Evolutionary conservation across 92 coral and sea anemone genomes (phyloP), one percentile per base, ranked within the genome.

Genomic region (Actinernus sp.): DNA sequence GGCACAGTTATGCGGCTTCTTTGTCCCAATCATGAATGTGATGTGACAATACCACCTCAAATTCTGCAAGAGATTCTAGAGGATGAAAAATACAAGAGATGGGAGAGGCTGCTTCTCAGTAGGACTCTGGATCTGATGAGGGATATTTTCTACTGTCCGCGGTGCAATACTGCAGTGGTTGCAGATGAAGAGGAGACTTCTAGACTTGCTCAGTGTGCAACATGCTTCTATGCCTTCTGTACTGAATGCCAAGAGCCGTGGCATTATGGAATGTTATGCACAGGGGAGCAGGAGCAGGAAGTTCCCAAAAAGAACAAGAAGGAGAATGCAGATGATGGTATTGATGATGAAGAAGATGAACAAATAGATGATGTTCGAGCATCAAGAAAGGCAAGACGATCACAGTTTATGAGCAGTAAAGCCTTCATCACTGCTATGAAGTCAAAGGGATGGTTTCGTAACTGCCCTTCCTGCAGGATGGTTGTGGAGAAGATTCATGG

Each of bases 141-240:
- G 2, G 98, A 94, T 51, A 49, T 94, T 7, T 81, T 82, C 6
- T 94, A 94, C 61, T 94, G 98, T 48, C 98, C 98, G 11, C 69
- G 98, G 9, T 94, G 98, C 45, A 90, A 87, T 65, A 46, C 63
- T 10, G 90, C 90, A 17, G 98, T 87, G 14, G 79, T 94, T 1
- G 85, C 77, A 1, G 97, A 94, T 39, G 97, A 94, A 34, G 95
- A 78, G 38, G 90, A 79, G 30, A 18, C 75, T n/a, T 90, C 95
- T 5, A 76, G 62, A 40, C 92, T 94, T 37, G 98, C 85, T 31
- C 97, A 77, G 38, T 94, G 98, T 64, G 86, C 88, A 22, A 49
- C 34, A 17, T 94, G 98, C 47, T 94, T 55, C 40, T 87, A 67
- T 80, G 78, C 97, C 32, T 91, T 94, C 65, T 94, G 98, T 43